These are phyloP conservation scores for Gonatopus flavifemur DNA, from an alignment of 1,140 invertebrate species.

Conservation along the genomic window DNA sequence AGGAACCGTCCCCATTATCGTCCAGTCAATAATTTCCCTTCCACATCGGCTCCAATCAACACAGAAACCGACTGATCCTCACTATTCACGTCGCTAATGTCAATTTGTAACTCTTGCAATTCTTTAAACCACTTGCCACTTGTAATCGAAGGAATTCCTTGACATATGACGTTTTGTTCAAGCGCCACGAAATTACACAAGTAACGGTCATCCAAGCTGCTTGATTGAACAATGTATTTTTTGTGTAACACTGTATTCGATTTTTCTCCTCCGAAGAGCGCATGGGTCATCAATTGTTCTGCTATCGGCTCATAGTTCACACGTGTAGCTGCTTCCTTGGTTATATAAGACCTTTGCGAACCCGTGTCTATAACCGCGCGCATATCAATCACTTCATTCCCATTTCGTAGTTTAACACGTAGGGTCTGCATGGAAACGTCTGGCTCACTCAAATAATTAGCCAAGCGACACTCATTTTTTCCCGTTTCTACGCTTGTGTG, in stretches of 20 bases:
- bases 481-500: background rate
- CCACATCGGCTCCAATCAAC: slow-evolving; percentile 37
- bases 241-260: slow-evolving; percentile 8
- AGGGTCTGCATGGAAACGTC: slow-evolving; percentile 25
- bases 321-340: slow-evolving; percentile 12
- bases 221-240: slow-evolving; percentile 15
- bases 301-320: slow-evolving; percentile 15
- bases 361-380: slow-evolving; percentile 22
- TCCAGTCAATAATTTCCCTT: slow-evolving; percentile 36
- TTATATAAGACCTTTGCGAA: slow-evolving; percentile 26
- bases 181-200: slow-evolving; percentile 22
- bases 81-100: slow-evolving; percentile 23
- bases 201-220: slow-evolving; percentile 15
- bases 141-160: slow-evolving; percentile 13
- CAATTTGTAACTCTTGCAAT: slow-evolving; percentile 18
- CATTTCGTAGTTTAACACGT: slow-evolving; percentile 16
- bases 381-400: slow-evolving; percentile 11
- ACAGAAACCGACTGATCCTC: slow-evolving; percentile 23
- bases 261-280: slow-evolving; percentile 20
- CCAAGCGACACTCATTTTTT: slow-evolving; percentile 12
- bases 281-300: slow-evolving; percentile 9
- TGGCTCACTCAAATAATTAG: slow-evolving; percentile 13
- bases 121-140: slow-evolving; percentile 10
- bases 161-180: slow-evolving; percentile 17
- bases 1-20: slow-evolving; percentile 29